Conservation (phyloP, 2,888 invertebrate genomes). For the Caenorhabditis sp. region DNA sequence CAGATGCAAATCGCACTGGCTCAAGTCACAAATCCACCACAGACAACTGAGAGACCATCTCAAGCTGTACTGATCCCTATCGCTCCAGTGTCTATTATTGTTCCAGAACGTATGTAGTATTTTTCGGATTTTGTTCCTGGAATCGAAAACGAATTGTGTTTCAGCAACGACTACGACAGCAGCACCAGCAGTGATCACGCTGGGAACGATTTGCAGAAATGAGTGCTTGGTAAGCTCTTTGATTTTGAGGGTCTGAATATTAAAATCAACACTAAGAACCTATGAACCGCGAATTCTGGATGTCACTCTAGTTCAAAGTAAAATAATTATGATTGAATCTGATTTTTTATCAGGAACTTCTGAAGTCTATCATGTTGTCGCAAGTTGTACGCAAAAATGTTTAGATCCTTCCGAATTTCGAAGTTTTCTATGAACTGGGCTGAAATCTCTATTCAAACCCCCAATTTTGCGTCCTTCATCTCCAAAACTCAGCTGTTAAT, state of each 20-base stretch:
- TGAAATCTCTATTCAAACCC: neutral
- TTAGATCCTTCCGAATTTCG: neutral
- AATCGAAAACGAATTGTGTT: neutral
- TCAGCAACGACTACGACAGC: constrained; percentile 45
- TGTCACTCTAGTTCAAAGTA: no score
- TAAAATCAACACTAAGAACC: no score
- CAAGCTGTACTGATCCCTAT: constrained; percentile 56
- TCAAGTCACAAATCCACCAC: constrained; percentile 22
- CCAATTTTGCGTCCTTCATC: neutral
- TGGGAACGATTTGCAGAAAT: constrained; percentile 62
- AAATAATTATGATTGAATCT: neutral
- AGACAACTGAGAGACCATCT: constrained; percentile 25
- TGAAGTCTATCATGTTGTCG: no score
- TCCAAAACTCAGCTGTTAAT: constrained; percentile 14
- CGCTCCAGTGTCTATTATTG: constrained; percentile 34
- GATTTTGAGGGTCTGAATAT: no score
- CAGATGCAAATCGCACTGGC: constrained; percentile 60
- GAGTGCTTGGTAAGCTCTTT: constrained; percentile 64
- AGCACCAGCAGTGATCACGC: constrained; percentile 43
- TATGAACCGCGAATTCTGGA: no score
- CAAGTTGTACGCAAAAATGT: no score
- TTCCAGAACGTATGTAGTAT: constrained; percentile 22
- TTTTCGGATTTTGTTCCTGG: neutral
- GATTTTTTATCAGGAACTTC: no score
- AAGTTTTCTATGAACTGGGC: no score